Base-by-base conservation (phyloP, 2,113 vertebrate genomes). In the Channa maculata region DNA sequence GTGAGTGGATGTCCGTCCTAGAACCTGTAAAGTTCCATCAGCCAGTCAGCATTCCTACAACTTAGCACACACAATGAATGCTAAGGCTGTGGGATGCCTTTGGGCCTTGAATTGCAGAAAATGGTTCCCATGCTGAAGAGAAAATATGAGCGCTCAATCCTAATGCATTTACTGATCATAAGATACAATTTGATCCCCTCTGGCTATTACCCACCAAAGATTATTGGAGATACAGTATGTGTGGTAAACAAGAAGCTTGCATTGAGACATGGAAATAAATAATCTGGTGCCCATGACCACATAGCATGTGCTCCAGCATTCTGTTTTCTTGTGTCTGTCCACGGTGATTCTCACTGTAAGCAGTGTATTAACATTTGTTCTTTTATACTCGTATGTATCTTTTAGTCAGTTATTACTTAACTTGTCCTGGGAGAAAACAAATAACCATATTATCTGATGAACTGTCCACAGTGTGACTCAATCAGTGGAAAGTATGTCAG, bases 1-100 rank as follows among this genome's bases (percentile, higher is more conserved):
- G 98, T 99, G 93, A 97, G 96, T 80, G 52, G 74, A 61, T 64
- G 50, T 84, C 74, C 66, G 68, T 78, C 79, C 60, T 60, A 72
- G 73, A 86, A 61, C 77, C 82, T 83, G 83, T 79, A 51, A 88
- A 81, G 77, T 78, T 67, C 80, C 80, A 79, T 89, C 82, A 80
- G 84, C 85, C 76, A 89, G 86, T 92, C 89, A 91, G 90, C 90
- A 87, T 55, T 88, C 80, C 77, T 67, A 52, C 82, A 83, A 88
- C 76, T 71, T 59, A 50, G 71, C 57, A 24, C 79, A 81, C 71
- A 90, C 77, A 88, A 84, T 86, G 79, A 75, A 77, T 79, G 83
- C 71, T 65, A 64, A 82, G 70, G 84, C 79, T 9, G 3, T 53
- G 54, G 53, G 54, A 67, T 14, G 79, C 72, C 80, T 84, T 77